Evolutionary conservation across 2,888 invertebrate species (phyloP).

Genomic region (Acrobasis repandana): DNA sequence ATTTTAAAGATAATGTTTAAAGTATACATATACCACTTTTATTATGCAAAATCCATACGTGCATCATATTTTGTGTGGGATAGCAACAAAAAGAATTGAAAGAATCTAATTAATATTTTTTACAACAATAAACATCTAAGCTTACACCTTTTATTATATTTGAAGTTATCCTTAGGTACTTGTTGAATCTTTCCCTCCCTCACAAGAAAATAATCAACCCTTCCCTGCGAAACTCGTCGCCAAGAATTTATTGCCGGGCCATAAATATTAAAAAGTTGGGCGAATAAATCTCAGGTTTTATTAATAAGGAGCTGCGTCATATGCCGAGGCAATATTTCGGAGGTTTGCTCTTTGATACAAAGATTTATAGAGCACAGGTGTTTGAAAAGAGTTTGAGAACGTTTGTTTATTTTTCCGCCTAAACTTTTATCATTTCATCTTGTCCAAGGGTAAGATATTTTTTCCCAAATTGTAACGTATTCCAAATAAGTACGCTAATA

Average conservation of each 20-base stretch:
- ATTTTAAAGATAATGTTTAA: too few species aligned
- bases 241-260: constrained; percentile 74
- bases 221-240: constrained; percentile 64
- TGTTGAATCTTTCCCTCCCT: constrained; percentile 66
- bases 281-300: constrained; percentile 74
- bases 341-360: constrained; percentile 31
- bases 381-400: neutral
- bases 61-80: too few species aligned
- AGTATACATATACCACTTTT: too few species aligned
- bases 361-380: constrained; percentile 34
- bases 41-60: too few species aligned
- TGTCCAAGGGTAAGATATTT: too few species aligned
- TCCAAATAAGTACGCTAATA: too few species aligned
- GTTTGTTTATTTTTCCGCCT: neutral
- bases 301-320: constrained; percentile 65
- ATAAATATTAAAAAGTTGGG: constrained; percentile 81
- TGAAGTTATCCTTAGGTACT: constrained; percentile 54
- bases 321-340: constrained; percentile 53
- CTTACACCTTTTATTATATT: neutral
- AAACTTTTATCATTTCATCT: neutral
- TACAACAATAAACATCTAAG: too few species aligned
- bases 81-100: too few species aligned
- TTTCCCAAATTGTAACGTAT: too few species aligned
- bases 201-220: constrained; percentile 73
- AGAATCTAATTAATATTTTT: too few species aligned